phyloP scores from a whole-genome alignment of 2,797 vertebrate species.

The Rhadinocentrus ornatus region DNA sequence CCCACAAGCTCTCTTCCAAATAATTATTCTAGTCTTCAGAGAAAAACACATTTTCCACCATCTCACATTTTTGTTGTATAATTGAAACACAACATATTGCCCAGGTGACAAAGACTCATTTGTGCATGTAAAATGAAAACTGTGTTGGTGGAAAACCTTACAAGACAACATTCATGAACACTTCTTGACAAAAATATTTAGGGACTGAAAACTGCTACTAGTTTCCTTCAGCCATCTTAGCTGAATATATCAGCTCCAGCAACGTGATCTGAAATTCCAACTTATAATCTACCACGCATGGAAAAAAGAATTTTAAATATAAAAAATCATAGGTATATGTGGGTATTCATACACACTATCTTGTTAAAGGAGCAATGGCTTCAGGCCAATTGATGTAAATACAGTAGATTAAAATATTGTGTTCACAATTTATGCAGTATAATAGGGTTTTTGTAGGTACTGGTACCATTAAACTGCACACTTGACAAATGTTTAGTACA shows the following conservation, averaged over 20 bases:
- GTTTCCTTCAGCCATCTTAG: conserved; percentile 6
- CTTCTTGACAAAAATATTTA: conserved; percentile 1
- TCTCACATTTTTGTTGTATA: conserved; percentile 53
- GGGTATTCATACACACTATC: neutral
- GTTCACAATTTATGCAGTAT: neutral
- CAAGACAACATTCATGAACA: conserved; percentile 10
- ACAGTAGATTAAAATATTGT: neutral
- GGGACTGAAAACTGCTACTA: neutral
- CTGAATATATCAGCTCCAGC: neutral
- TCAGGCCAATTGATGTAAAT: neutral
- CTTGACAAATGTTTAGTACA: too few relatives aligned
- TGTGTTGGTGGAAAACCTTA: conserved; percentile 24
- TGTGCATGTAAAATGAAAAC: conserved; percentile 35
- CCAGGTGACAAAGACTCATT: conserved; percentile 20
- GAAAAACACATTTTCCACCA: conserved; percentile 47
- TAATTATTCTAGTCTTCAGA: conserved; percentile 47
- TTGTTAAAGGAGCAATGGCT: neutral
- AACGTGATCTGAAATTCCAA: neutral
- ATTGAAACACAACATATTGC: conserved; percentile 50
- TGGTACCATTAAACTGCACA: too few relatives aligned
- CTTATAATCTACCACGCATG: neutral
- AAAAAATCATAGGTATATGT: neutral
- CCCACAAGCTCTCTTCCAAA: too few relatives aligned
- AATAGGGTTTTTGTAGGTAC: neutral
- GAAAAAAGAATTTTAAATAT: conserved; percentile 1